phyloP scores from a whole-genome alignment of 2,113 vertebrate genomes.

The Tetraodon nigroviridis region DNA sequence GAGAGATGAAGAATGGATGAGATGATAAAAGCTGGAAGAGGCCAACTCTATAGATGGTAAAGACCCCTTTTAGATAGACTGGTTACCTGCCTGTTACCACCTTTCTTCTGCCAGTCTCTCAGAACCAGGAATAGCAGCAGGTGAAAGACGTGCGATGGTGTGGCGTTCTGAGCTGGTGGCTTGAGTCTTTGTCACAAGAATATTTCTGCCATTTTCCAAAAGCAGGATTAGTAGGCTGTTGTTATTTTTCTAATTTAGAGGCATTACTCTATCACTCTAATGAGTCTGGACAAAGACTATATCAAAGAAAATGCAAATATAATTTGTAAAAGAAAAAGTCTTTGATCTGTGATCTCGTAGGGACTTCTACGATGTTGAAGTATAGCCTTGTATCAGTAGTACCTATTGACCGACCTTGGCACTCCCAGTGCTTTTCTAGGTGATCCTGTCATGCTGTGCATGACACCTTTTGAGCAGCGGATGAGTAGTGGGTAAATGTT shows the following conservation, averaged over 20 bases:
- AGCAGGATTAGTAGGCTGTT: slow-evolving; percentile 6
- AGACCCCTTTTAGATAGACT: slow-evolving; percentile 28
- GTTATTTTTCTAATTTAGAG: too few species aligned
- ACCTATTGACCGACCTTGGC: too few species aligned
- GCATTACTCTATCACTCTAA: not conserved
- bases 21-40: slow-evolving; percentile 11
- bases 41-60: slow-evolving; percentile 22
- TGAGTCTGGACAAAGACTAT: not conserved
- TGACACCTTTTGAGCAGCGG: slow-evolving; percentile 1
- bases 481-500: slow-evolving; percentile 3
- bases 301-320: not conserved
- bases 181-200: slow-evolving; percentile 31
- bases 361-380: too few species aligned
- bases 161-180: slow-evolving; percentile 17
- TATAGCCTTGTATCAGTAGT: too few species aligned
- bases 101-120: slow-evolving; percentile 35
- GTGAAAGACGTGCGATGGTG: slow-evolving; percentile 18
- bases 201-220: slow-evolving; percentile 32
- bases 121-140: slow-evolving; percentile 22
- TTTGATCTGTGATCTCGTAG: too few species aligned
- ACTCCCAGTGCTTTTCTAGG: too few species aligned
- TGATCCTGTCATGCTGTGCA: slow-evolving; percentile 20
- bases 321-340: too few species aligned
- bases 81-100: slow-evolving; percentile 17
- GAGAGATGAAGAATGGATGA: not conserved